Evolutionary conservation across 2,888 invertebrate genomes (phyloP).

Genomic region (Polydrusus cervinus): DNA sequence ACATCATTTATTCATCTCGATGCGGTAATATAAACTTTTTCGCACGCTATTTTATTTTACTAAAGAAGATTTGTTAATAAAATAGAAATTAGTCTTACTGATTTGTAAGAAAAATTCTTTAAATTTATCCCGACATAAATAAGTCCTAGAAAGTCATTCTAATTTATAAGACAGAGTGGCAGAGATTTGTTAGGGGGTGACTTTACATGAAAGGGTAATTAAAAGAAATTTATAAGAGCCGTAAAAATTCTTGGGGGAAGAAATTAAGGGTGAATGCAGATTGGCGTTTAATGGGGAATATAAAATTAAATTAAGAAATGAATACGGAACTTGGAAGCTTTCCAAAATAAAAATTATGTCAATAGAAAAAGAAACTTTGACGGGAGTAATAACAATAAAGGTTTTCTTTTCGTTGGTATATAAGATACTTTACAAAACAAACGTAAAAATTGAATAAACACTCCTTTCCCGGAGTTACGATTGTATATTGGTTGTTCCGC

Average conservation of each 20-base stretch:
- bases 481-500: constrained; percentile 39
- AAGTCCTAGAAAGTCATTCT: constrained; percentile 47
- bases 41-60: too few species aligned
- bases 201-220: constrained; percentile 70
- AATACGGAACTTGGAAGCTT: not conserved
- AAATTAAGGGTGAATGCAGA: constrained; percentile 67
- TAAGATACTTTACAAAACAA: constrained; percentile 10
- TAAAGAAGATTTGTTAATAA: too few species aligned
- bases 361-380: too few species aligned
- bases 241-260: constrained; percentile 68
- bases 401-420: too few species aligned
- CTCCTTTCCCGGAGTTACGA: constrained; percentile 52
- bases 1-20: too few species aligned
- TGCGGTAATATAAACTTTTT: too few species aligned
- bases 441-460: constrained; percentile 18
- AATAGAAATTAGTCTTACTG: too few species aligned
- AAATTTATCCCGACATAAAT: constrained; percentile 23
- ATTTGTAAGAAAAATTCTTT: not conserved
- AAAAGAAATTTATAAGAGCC: constrained; percentile 71
- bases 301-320: constrained; percentile 65
- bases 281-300: constrained; percentile 69
- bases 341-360: too few species aligned
- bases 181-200: constrained; percentile 52
- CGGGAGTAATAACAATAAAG: too few species aligned
- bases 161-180: constrained; percentile 53